Evolutionary conservation across 2,797 vertebrate genomes (phyloP).

Genomic region (Glyptemys insculpta): DNA sequence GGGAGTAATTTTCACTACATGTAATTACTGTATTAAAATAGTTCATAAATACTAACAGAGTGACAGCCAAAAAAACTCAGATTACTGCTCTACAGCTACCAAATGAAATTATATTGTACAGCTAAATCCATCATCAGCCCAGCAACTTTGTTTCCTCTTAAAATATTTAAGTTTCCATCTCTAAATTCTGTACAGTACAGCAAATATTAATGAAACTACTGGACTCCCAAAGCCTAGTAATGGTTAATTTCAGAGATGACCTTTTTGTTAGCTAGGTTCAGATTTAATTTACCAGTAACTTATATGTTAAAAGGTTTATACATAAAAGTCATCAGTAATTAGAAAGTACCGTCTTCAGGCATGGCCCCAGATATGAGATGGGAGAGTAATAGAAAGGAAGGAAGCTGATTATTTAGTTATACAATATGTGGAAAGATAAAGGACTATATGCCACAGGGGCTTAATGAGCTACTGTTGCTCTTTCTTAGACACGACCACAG

Average conservation of each 20-base stretch:
- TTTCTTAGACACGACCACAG: neutral
- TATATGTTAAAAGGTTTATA: neutral
- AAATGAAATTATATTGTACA: constrained; percentile 45
- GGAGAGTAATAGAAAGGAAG: neutral
- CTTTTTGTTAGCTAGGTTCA: constrained; percentile 28
- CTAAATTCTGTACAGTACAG: neutral
- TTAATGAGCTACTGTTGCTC: neutral
- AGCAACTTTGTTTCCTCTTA: constrained; percentile 7
- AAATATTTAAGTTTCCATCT: neutral
- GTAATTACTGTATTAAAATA: constrained; percentile 64
- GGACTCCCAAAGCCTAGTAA: neutral
- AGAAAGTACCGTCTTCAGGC: neutral
- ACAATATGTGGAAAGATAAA: neutral
- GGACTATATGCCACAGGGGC: fast-evolving
- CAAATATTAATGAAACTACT: constrained; percentile 2
- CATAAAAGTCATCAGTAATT: constrained; percentile 44
- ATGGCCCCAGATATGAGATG: neutral
- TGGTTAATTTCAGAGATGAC: constrained; percentile 8
- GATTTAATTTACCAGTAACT: constrained; percentile 49
- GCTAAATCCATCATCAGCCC: neutral
- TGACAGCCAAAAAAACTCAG: constrained; percentile 67
- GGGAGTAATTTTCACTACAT: constrained; percentile 38
- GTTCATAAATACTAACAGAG: constrained; percentile 54
- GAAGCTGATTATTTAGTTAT: neutral
- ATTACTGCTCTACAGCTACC: constrained; percentile 50